Percentiles rank a stretch among this genome's conserved stretches.
phyloP scores from a whole-genome alignment of 2,888 invertebrate species.

The Ferdinandea cuprea region DNA sequence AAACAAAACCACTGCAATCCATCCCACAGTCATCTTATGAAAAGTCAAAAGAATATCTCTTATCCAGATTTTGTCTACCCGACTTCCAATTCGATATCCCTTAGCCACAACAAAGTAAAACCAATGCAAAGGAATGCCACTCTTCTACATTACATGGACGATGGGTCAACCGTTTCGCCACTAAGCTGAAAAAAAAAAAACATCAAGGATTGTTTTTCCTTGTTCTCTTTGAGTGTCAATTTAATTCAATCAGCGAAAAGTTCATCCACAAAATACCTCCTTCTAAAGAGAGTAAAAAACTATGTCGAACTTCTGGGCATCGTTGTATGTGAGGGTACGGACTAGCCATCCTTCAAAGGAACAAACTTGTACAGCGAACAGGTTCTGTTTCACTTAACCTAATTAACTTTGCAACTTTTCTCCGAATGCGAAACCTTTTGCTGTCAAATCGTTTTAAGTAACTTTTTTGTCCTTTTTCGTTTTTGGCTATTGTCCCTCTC shows the following conservation, averaged over 20 bases:
- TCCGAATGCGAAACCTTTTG: conserved; percentile 15
- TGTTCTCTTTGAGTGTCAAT: conserved; percentile 15
- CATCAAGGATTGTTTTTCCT: background rate
- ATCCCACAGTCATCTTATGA: too few relatives aligned
- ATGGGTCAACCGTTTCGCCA: background rate
- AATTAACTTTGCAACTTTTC: conserved; percentile 42
- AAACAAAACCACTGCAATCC: too few relatives aligned
- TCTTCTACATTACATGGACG: conserved; percentile 3
- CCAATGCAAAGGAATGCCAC: background rate
- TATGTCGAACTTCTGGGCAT: conserved; percentile 14
- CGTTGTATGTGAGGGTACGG: background rate
- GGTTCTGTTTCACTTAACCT: conserved; percentile 52
- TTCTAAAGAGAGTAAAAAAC: background rate
- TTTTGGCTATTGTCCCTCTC: background rate
- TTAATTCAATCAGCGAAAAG: conserved; percentile 45
- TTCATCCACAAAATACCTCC: conserved; percentile 12
- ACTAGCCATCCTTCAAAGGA: conserved; percentile 14
- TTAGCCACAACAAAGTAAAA: background rate
- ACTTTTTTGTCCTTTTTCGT: background rate
- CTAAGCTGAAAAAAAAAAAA: conserved; percentile 17
- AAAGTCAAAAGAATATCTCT: too few relatives aligned
- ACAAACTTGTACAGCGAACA: conserved; percentile 12
- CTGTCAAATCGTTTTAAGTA: conserved; percentile 33
- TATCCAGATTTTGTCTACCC: background rate
- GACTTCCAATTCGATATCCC: background rate